Evolutionary conservation across 2,888 invertebrate species (phyloP), one percentile per base, ranked within the genome.

Genomic region (Drosophila rubida): DNA sequence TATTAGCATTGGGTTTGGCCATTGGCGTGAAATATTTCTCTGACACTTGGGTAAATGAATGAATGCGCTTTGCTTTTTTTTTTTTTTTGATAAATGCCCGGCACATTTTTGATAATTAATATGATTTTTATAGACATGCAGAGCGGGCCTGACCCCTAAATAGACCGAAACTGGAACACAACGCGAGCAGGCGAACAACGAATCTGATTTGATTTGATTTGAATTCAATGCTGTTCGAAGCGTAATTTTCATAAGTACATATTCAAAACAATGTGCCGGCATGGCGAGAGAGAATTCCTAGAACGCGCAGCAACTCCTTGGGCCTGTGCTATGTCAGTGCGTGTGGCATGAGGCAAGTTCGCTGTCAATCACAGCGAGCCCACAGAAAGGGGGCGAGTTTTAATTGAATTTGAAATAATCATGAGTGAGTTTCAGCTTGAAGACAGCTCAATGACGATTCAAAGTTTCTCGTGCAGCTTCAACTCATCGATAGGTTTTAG

Each of bases 381-480:
- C 27, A 35, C 41, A 66, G 39, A 53, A 62, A 39, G 57, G 57
- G 71, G 69, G 62, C 65, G 61, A 57, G 62, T 62, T 79, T 83
- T 82, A 87, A 83, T 83, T 85, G 80, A 82, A 87, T 87, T 74
- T 65, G 57, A 71, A 78, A 74, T 65, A 69, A 72, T 62, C 55
- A 69, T 57, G 46, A 9, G 48, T 25, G 9, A 59, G 30, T 51
- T 53, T 9, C 9, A 19, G 14, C 53, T 53, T 39, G 57, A 61
- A 54, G 82, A 87, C 86, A 83, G 82, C 80, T 82, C 82, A 76
- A 74, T 87, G 82, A 69, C 65, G 64, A 64, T 48, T 65, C 51
- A 27, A 63, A 42, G 37, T 41, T 42, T 37, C 35, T 37, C 0
- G 8, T 39, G 7, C 11, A 27, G 37, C 9, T 22, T 23, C 4